Conservation (phyloP, 2,888 invertebrate genomes). For the Cheiracanthium punctorium region DNA sequence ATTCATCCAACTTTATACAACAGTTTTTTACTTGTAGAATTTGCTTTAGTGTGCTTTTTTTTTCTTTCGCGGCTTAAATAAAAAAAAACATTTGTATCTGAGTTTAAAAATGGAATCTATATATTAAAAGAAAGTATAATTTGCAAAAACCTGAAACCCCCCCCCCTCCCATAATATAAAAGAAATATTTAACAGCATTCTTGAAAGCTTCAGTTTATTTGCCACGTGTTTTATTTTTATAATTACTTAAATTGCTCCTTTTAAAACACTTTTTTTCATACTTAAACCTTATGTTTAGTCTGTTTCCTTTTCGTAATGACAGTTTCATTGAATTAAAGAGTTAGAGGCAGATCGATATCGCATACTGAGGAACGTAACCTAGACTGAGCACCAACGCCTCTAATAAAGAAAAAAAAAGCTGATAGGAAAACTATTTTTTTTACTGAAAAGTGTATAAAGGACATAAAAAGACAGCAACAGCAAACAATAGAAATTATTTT, state of each 20-base stretch:
- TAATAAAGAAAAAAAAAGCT: neutral
- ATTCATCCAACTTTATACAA: too few species aligned
- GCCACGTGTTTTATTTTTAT: neutral
- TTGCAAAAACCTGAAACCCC: too few species aligned
- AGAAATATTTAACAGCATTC: neutral
- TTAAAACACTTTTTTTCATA: neutral
- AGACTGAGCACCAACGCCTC: neutral
- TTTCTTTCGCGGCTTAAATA: too few species aligned
- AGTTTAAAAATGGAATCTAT: too few species aligned
- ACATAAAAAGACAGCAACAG: neutral
- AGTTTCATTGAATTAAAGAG: constrained; percentile 2
- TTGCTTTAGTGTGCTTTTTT: too few species aligned
- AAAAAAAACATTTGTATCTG: too few species aligned
- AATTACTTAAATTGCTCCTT: neutral
- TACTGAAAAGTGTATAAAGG: neutral
- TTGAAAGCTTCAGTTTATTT: neutral
- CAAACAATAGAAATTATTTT: neutral
- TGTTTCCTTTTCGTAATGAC: neutral
- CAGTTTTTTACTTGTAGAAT: too few species aligned
- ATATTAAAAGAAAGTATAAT: too few species aligned
- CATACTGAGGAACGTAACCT: neutral
- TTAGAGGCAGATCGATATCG: neutral
- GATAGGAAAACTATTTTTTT: too few species aligned
- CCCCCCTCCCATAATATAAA: too few species aligned
- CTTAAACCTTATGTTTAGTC: neutral